phyloP scores from a whole-genome alignment of 1,140 invertebrate species.

The Triops cancriformis region DNA sequence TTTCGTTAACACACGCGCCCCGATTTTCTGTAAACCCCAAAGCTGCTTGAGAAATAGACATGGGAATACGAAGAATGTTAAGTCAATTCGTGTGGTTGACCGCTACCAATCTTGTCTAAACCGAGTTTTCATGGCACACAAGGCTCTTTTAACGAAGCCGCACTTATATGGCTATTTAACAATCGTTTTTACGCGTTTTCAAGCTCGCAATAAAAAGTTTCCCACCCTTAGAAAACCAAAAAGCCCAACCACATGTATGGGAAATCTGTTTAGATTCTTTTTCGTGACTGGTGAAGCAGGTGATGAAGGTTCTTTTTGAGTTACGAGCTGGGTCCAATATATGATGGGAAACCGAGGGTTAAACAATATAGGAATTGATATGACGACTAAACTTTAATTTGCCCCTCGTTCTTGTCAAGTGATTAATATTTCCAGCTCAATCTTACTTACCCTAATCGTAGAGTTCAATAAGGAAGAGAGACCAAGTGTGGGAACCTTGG shows the following conservation, averaged over 20 bases:
- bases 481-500: neutral
- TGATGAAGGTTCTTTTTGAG: neutral
- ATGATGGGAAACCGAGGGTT: neutral
- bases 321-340: neutral
- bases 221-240: neutral
- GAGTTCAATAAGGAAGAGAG: neutral
- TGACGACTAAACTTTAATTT: neutral
- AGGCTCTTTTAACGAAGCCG: neutral
- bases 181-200: neutral
- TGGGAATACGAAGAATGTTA: neutral
- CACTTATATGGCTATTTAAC: neutral
- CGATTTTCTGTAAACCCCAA: neutral
- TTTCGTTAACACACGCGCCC: neutral
- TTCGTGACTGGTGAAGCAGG: neutral
- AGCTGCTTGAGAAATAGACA: neutral
- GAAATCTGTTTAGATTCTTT: neutral
- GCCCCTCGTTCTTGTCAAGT: neutral
- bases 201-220: neutral
- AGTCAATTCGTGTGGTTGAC: neutral
- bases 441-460: slow-evolving; percentile 2
- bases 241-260: neutral
- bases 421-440: neutral
- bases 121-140: neutral
- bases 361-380: neutral
- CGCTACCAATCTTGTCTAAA: neutral